Percentiles rank a stretch among this genome's conserved stretches.
Evolutionary conservation across 2,888 invertebrate species (phyloP).

Genomic region (Tipula vernalis): DNA sequence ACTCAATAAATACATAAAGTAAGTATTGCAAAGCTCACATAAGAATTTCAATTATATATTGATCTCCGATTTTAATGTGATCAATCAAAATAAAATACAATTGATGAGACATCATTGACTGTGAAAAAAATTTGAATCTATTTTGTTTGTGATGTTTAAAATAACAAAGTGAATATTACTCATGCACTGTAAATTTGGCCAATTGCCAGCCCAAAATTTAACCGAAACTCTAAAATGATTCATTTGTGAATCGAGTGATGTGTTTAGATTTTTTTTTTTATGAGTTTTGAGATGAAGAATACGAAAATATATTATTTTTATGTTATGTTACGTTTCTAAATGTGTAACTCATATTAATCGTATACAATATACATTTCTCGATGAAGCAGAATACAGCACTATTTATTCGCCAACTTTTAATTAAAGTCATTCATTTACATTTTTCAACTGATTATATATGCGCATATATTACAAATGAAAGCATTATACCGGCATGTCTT

Average conservation of each 20-base stretch:
- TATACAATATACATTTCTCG: background rate
- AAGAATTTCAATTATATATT: no score
- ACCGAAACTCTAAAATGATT: background rate
- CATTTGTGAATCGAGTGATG: background rate
- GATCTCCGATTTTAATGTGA: background rate
- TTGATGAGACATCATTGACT: background rate
- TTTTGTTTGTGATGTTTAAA: background rate
- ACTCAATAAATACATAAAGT: no score
- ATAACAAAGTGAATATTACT: background rate
- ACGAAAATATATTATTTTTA: background rate
- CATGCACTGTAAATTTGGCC: background rate
- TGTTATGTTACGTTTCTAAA: background rate
- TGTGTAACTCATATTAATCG: background rate
- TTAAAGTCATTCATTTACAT: background rate
- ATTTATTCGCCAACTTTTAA: background rate
- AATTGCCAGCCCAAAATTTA: background rate
- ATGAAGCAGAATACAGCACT: background rate
- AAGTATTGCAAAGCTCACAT: no score
- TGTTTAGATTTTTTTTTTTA: background rate
- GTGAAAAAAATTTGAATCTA: background rate
- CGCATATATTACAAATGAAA: background rate
- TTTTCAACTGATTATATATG: background rate
- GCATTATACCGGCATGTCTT: background rate
- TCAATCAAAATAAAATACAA: background rate
- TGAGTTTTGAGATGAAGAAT: background rate